A percentile compares a stretch with the other conserved stretches of the same genome.
phyloP scores from a whole-genome alignment of 2,113 vertebrate genomes.

The Ailurus styani region DNA sequence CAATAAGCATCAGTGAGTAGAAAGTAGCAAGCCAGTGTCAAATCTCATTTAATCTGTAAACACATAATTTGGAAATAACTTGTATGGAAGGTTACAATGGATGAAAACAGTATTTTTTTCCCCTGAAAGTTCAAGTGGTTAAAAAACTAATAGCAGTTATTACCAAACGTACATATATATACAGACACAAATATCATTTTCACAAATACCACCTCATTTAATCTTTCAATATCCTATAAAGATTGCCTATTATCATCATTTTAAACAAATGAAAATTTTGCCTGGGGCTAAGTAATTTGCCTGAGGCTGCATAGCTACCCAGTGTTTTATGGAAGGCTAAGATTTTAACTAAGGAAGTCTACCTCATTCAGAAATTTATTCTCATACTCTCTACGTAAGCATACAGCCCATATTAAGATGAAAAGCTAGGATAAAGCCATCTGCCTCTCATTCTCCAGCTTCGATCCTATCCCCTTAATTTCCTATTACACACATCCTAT shows the following conservation, averaged over 20 bases:
- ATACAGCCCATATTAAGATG: background rate
- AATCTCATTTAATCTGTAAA: conserved; percentile 34
- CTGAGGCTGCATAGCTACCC: background rate
- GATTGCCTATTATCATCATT: background rate
- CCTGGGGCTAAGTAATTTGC: background rate
- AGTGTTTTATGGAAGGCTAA: background rate
- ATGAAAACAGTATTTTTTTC: background rate
- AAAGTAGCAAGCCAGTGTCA: background rate
- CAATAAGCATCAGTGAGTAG: background rate
- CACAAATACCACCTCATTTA: background rate
- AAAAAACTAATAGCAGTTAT: background rate
- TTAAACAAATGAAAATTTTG: background rate
- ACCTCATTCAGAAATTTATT: background rate
- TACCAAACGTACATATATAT: background rate
- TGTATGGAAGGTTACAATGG: background rate
- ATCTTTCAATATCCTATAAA: background rate
- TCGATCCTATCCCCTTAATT: background rate
- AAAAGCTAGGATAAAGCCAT: background rate
- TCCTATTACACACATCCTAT: background rate
- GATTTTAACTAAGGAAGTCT: background rate
- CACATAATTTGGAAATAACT: background rate
- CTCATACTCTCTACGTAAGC: background rate
- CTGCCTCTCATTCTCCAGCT: background rate
- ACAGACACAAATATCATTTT: background rate
- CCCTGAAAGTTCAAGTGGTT: background rate